phyloP scores from a whole-genome alignment of 2,113 vertebrate genomes.

The Aspiorhynchus laticeps region DNA sequence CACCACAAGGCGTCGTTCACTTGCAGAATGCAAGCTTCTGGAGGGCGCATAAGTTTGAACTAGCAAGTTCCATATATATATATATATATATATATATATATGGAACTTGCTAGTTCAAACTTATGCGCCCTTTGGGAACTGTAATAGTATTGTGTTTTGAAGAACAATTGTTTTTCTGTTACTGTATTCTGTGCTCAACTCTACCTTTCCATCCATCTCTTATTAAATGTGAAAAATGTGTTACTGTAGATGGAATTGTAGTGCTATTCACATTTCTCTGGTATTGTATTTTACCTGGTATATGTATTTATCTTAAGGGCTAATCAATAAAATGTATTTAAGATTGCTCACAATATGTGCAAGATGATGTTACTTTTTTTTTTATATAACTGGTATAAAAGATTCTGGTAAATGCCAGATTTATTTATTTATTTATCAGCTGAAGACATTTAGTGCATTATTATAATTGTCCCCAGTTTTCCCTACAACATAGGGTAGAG shows the following conservation, averaged over 20 bases:
- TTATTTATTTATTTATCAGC: too few relatives aligned
- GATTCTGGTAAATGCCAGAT: background rate
- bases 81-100: too few relatives aligned
- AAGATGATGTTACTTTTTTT: background rate
- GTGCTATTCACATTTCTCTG: background rate
- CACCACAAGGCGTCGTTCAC: too few relatives aligned
- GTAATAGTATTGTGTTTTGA: slow-evolving; percentile 13
- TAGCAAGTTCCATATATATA: too few relatives aligned
- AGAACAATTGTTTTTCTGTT: background rate
- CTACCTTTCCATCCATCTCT: background rate
- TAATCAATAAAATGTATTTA: slow-evolving; percentile 26
- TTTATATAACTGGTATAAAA: background rate
- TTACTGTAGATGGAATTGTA: slow-evolving; percentile 3
- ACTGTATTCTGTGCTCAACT: background rate
- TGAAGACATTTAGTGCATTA: background rate
- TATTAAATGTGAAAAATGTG: slow-evolving; percentile 49
- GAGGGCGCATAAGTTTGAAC: too few relatives aligned
- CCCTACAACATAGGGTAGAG: too few relatives aligned
- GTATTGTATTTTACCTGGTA: slow-evolving; percentile 9
- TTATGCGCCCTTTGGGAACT: slow-evolving; percentile 5
- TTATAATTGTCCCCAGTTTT: background rate
- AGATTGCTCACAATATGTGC: background rate
- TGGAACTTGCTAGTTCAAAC: too few relatives aligned
- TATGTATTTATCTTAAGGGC: slow-evolving; percentile 20
- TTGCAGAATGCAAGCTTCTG: too few relatives aligned